Evolutionary conservation across 2,797 vertebrate genomes (phyloP).

Genomic region (Enteromius viviparus): DNA sequence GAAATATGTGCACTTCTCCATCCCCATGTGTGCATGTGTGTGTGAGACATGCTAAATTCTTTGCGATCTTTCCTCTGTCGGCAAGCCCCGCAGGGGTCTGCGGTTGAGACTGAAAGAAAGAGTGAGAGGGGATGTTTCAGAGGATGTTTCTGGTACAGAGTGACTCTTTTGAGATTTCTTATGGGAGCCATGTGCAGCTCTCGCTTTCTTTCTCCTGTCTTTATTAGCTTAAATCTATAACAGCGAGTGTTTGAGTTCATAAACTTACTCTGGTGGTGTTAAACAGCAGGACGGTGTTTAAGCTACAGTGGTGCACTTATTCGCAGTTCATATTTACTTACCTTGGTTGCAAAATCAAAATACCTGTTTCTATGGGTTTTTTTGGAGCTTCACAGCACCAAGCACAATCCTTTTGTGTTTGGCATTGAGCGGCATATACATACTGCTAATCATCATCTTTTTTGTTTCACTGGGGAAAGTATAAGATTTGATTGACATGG

Average conservation of each 20-base stretch:
- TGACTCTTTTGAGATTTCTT: conserved; percentile 34
- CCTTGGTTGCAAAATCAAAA: background rate
- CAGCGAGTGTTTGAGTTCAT: conserved; percentile 45
- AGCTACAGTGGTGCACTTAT: background rate
- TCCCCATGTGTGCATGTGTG: conserved; percentile 49
- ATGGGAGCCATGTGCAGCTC: conserved; percentile 27
- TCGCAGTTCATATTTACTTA: conserved; percentile 5
- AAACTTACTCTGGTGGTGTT: conserved; percentile 33
- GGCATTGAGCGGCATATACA: background rate
- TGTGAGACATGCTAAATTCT: conserved; percentile 49
- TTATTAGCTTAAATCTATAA: conserved; percentile 52
- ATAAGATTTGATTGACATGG: background rate
- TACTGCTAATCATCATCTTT: background rate
- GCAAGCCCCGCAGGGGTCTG: conserved; percentile 22
- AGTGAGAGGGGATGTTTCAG: conserved; percentile 36
- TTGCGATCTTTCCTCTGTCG: conserved; percentile 36
- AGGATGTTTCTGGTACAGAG: conserved; percentile 35
- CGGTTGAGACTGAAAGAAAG: conserved; percentile 23
- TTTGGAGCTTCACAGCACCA: background rate
- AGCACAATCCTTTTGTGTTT: background rate
- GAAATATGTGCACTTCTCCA: conserved; percentile 53
- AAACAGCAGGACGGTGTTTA: conserved; percentile 46
- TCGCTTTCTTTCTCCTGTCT: conserved; percentile 18
- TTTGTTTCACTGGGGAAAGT: background rate
- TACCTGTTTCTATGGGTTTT: background rate